Conservation (phyloP, 2,113 vertebrate species). For the Nematolebias whitei region DNA sequence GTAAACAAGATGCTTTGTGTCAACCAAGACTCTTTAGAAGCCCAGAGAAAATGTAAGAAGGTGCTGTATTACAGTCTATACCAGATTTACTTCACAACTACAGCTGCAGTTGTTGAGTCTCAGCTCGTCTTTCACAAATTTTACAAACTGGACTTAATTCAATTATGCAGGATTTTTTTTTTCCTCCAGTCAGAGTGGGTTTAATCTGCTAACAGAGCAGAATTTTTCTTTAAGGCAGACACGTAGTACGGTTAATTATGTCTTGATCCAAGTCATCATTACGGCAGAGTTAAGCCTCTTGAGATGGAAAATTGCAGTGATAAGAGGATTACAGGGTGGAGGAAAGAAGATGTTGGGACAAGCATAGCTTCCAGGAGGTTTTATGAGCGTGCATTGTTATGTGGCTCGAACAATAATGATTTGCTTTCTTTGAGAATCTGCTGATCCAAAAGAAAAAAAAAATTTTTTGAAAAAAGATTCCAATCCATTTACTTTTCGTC, state of each 20-base stretch:
- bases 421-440: slow-evolving; percentile 51
- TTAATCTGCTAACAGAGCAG: slow-evolving; percentile 34
- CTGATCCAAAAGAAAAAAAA: slow-evolving; percentile 41
- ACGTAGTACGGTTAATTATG: slow-evolving; percentile 30
- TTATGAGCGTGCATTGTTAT: slow-evolving; percentile 6
- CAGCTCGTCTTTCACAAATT: background rate
- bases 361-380: slow-evolving; percentile 11
- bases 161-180: slow-evolving; percentile 30
- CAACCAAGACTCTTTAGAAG: background rate
- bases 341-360: slow-evolving; percentile 13
- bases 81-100: background rate
- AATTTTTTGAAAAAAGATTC: slow-evolving; percentile 28
- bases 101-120: background rate
- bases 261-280: slow-evolving; percentile 37
- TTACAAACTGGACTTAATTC: slow-evolving; percentile 32
- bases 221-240: slow-evolving; percentile 8
- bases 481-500: slow-evolving; percentile 26
- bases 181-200: slow-evolving; percentile 12
- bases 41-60: background rate
- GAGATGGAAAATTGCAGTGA: slow-evolving; percentile 28
- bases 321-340: slow-evolving; percentile 28
- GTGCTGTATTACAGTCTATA: background rate
- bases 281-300: slow-evolving; percentile 29
- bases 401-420: slow-evolving; percentile 15
- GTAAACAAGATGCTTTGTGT: background rate